phyloP scores from a whole-genome alignment of 2,797 vertebrate genomes.

The Pipistrellus nathusii region DNA sequence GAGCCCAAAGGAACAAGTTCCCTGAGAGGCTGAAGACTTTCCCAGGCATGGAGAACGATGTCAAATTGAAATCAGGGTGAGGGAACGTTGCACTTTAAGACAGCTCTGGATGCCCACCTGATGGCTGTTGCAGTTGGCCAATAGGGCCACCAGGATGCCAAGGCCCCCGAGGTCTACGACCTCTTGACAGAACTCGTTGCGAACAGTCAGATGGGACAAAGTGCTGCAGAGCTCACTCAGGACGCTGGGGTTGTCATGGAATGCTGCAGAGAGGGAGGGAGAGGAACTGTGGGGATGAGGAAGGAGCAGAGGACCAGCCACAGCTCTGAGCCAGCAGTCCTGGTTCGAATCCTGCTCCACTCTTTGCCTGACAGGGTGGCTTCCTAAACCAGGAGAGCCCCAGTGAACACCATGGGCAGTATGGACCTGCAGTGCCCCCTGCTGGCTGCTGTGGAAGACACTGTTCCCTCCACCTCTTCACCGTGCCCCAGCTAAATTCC shows the following conservation, averaged over 20 bases:
- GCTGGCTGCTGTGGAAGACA: not conserved
- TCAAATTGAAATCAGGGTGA: not conserved
- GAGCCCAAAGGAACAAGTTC: not conserved
- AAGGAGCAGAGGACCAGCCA: rapidly evolving
- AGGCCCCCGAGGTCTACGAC: slow-evolving; percentile 96
- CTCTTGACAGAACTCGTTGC: slow-evolving; percentile 98
- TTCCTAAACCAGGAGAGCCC: not conserved
- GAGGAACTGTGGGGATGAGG: not conserved
- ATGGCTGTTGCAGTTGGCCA: slow-evolving; percentile 93
- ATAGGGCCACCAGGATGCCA: slow-evolving; percentile 91
- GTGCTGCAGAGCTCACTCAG: slow-evolving; percentile 95
- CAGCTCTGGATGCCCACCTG: slow-evolving; percentile 85
- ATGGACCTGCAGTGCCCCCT: not conserved
- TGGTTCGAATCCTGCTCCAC: not conserved
- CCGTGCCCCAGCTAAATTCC: not conserved
- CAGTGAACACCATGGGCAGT: not conserved
- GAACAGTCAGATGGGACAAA: slow-evolving; percentile 93
- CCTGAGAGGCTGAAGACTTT: not conserved
- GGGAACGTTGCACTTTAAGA: not conserved
- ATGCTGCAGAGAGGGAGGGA: slow-evolving; percentile 85
- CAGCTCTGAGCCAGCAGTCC: not conserved
- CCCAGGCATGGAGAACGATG: not conserved
- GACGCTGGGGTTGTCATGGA: slow-evolving; percentile 88
- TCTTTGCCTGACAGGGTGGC: not conserved
- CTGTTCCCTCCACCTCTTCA: not conserved